Percentiles rank a stretch among this genome's conserved stretches.
Evolutionary conservation across 2,888 invertebrate genomes (phyloP).

Genomic region (Luperina nickerlii): DNA sequence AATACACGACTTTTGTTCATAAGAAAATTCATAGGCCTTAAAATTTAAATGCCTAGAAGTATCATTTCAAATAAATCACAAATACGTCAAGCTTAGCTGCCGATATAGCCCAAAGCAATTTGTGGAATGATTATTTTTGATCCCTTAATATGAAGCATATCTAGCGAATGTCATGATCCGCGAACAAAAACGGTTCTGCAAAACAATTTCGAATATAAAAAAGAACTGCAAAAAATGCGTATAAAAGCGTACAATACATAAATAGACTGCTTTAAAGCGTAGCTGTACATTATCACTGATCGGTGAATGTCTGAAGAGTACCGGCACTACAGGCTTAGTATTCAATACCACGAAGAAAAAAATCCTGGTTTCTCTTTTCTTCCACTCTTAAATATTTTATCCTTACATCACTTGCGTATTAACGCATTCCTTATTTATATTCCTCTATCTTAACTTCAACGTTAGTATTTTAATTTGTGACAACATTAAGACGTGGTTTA

Average conservation of each 20-base stretch:
- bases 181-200: slow-evolving; percentile 24
- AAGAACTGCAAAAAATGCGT: slow-evolving; percentile 11
- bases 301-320: slow-evolving; percentile 39
- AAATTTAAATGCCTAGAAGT: slow-evolving; percentile 44
- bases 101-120: slow-evolving; percentile 35
- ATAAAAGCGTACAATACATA: slow-evolving; percentile 18
- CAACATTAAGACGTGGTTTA: slow-evolving; percentile 63
- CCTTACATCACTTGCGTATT: slow-evolving; percentile 55
- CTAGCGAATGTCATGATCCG: slow-evolving; percentile 26
- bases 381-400: slow-evolving; percentile 48
- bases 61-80: slow-evolving; percentile 40
- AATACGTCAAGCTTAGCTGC: slow-evolving; percentile 59
- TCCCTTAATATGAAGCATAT: slow-evolving; percentile 55
- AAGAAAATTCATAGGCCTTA: slow-evolving; percentile 58
- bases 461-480: slow-evolving; percentile 56
- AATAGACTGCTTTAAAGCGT: slow-evolving; percentile 20
- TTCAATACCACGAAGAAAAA: slow-evolving; percentile 57
- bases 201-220: slow-evolving; percentile 13
- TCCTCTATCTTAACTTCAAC: slow-evolving; percentile 50
- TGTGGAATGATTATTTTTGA: slow-evolving; percentile 71
- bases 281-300: slow-evolving; percentile 30
- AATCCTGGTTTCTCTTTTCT: slow-evolving; percentile 32
- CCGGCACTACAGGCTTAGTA: slow-evolving; percentile 51
- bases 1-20: slow-evolving; percentile 43
- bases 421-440: slow-evolving; percentile 45